A percentile compares a stretch with the other conserved stretches of the same genome.
These are phyloP conservation scores for Lytechinus variegatus DNA, from an alignment of 35 echinoderm and acorn worm genomes.

Conservation along the genomic window DNA sequence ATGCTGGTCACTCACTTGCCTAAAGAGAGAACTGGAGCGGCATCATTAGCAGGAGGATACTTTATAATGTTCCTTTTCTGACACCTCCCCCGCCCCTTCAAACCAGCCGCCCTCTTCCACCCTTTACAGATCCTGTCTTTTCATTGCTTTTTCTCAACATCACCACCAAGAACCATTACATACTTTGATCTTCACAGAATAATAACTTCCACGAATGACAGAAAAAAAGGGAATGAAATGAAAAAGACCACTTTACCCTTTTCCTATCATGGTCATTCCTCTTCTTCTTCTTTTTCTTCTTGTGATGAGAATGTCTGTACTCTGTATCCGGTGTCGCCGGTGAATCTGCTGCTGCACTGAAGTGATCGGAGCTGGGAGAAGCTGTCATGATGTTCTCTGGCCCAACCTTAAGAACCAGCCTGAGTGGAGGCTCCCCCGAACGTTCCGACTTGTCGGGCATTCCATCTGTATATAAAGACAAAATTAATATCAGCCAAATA, in stretches of 20 bases:
- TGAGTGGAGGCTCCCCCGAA: constrained; percentile 70
- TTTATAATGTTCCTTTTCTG: too few relatives aligned
- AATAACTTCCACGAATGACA: neutral
- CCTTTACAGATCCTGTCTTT: too few relatives aligned
- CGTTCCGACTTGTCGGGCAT: neutral
- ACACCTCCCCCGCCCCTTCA: too few relatives aligned
- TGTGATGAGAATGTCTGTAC: constrained; percentile 27
- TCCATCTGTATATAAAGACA: neutral
- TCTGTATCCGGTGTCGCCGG: constrained; percentile 46
- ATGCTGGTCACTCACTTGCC: too few relatives aligned
- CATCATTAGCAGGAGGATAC: too few relatives aligned
- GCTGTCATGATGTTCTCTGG: constrained; percentile 65
- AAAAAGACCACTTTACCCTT: constrained; percentile 28
- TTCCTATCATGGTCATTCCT: constrained; percentile 67
- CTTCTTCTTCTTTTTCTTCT: constrained; percentile 82
- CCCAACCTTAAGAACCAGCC: constrained; percentile 84
- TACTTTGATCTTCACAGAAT: too few relatives aligned
- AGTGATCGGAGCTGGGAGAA: constrained; percentile 17
- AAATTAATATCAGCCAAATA: neutral
- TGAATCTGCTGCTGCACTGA: constrained; percentile 57
- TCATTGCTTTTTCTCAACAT: too few relatives aligned
- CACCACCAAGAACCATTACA: too few relatives aligned
- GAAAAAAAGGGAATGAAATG: neutral
- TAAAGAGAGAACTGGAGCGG: too few relatives aligned
- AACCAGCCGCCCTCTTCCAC: too few relatives aligned